Base-by-base conservation (phyloP, 2,797 vertebrate species). In the Esox masquinongy region DNA sequence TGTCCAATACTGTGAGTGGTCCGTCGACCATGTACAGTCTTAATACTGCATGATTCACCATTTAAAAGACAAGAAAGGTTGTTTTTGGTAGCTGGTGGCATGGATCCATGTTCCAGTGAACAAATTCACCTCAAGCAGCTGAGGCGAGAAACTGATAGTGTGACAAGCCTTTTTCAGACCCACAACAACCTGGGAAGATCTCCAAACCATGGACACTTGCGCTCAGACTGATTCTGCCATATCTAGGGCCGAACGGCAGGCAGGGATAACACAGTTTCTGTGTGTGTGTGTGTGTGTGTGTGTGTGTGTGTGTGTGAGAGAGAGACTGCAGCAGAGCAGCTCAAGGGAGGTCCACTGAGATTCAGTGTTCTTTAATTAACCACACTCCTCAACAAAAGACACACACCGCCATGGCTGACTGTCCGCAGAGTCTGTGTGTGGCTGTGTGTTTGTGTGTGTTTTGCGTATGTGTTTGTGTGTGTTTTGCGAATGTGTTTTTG, bases 311-410 rank as follows among this genome's bases (percentile, higher is more conserved):
- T 29, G 15, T 14, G 61, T 26, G 36, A 31, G 61, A 31, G 43
- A 26, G 43, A 47, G 6, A 43, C 31, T 39, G 39, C 50, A 16
- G 50, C n/a, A 36, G 47, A 50, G 17, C 16, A 31, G 17, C 4
- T 17, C 82, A 74, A 90, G 84, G 84, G 81, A 86, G 78, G 87
- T 89, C 91, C 88, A 74, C 83, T 36, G 91, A 92, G 89, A 90
- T 86, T 76, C 77, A 80, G 69, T 73, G 83, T 86, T 84, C 88
- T 88, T 90, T 92, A 90, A 92, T 91, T 90, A 92, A 92, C 85
- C 81, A 82, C 88, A 82, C 85, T 84, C 83, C 88, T 88, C 84
- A 79, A 77, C 76, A 81, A 76, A 82, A 83, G 76, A 84, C 7
- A 72, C 83, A 82, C 76, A 78, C 82, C 87, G 83, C 84, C 84